Base-by-base conservation (phyloP, 2,888 invertebrate genomes). In the Mesodorylaimus sp. region DNA sequence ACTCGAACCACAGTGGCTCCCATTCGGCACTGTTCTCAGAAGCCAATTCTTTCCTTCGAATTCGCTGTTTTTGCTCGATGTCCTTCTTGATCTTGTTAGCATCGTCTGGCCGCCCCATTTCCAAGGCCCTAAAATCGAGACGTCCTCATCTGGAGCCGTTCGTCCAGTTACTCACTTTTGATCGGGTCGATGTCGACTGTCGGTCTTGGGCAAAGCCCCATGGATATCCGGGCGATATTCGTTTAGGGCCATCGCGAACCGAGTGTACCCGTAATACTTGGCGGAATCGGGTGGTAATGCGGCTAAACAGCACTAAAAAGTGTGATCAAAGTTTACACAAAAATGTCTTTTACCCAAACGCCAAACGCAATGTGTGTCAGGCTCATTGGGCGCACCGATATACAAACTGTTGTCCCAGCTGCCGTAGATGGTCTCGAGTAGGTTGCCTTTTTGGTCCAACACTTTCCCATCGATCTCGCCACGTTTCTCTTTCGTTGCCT, bases 171-270 rank as follows among this genome's bases (percentile, higher is more conserved):
- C 5, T 10, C 54, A 68, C 48, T 79, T 73, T 65, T 81, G 81
- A 70, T 84, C 83, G 0, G 83, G 81, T 48, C 83, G 75, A 60
- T 79, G 76, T 52, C 83, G 69, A 0, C 82, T 81, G 64, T 84
- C 84, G 0, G 83, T 83, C 45, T 75, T 74, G 0, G 83, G 82
- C 54, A 83, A 67, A 27, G 71, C 53, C 10, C 76, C 74, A 25
- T 72, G 65, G 56, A 70, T 63, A 51, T 79, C 78, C 0, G 77
- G 75, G 55, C 79, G 78, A 59, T 80, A 58, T 64, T 84, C 83
- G 68, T 84, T 84, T 50, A 84, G 73, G 64, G 83, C 83, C 68
- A 83, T 81, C 27, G 84, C 83, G 70, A 83, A 83, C 57, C 80
- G 72, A 2, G 83, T 82, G 71, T 84, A 84, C 2, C 83, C 83